These are phyloP conservation scores for Nipponacmea schrenckii DNA, from an alignment of 2,888 invertebrate species.

Conservation along the genomic window DNA sequence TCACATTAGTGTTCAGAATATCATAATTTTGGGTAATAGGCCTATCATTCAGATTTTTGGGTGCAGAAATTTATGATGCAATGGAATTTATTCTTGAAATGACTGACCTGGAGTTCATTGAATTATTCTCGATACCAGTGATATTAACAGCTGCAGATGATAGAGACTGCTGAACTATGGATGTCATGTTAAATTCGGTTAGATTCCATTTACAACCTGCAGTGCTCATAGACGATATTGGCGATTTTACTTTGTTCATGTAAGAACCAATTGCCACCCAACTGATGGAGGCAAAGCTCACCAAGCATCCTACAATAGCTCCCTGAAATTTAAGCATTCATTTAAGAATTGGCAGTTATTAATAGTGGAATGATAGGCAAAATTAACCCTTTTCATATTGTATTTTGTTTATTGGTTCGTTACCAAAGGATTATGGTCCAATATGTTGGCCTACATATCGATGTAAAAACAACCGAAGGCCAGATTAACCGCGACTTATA, in stretches of 20 bases:
- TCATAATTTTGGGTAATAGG: too few species aligned
- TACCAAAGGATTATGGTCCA: too few species aligned
- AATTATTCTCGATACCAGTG: too few species aligned
- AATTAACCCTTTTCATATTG: not conserved
- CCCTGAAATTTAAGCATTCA: conserved; percentile 7
- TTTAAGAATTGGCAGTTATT: too few species aligned
- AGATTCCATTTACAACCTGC: conserved; percentile 1
- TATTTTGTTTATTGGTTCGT: too few species aligned
- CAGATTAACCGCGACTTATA: too few species aligned
- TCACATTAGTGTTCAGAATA: too few species aligned
- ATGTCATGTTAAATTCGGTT: not conserved
- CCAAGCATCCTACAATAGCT: conserved; percentile 7
- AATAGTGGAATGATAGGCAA: too few species aligned
- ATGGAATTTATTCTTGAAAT: not conserved
- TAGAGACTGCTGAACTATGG: too few species aligned
- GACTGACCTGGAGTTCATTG: not conserved
- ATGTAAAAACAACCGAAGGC: not conserved
- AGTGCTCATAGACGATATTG: not conserved
- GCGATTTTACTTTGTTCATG: not conserved
- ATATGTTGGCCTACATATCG: not conserved
- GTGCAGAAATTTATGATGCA: too few species aligned
- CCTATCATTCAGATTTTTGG: too few species aligned
- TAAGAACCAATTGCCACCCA: conserved; percentile 12
- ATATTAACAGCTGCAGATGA: too few species aligned
- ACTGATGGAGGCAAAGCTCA: not conserved